Evolutionary conservation across 2,113 vertebrate species (phyloP).

Genomic region (Donacobius atricapilla): DNA sequence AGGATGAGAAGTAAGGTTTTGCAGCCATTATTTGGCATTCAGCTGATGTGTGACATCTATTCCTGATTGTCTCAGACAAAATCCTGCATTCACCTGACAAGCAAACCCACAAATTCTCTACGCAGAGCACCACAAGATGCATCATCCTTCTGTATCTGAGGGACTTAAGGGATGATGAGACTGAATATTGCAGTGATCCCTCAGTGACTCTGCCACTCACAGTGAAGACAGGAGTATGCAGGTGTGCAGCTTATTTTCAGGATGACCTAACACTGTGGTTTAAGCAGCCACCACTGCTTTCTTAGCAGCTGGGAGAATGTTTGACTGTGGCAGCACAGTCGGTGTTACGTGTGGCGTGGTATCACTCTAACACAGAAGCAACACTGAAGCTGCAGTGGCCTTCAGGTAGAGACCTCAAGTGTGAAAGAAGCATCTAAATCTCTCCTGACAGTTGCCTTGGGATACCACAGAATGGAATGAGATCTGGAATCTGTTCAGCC

Average conservation of each 20-base stretch:
- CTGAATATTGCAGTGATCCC: neutral
- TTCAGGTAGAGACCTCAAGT: neutral
- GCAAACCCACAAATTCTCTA: neutral
- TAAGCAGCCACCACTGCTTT: neutral
- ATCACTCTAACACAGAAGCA: neutral
- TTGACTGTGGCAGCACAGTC: neutral
- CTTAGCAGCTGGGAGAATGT: neutral
- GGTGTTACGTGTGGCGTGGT: fast-evolving
- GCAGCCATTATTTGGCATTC: neutral
- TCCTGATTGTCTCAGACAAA: neutral
- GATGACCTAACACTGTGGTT: neutral
- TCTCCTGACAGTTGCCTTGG: neutral
- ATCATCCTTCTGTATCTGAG: neutral
- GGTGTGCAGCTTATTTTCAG: neutral
- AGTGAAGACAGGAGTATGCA: neutral
- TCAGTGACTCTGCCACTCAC: neutral
- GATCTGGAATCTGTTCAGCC: neutral
- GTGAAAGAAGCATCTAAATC: neutral
- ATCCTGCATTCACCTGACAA: neutral
- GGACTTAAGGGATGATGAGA: neutral
- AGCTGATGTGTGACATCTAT: neutral
- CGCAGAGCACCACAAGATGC: neutral
- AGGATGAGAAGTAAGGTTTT: neutral
- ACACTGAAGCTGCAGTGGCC: neutral
- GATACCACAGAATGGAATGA: neutral